Conservation (phyloP, 2,888 invertebrate genomes). For the Dorcus parallelipipedus region DNA sequence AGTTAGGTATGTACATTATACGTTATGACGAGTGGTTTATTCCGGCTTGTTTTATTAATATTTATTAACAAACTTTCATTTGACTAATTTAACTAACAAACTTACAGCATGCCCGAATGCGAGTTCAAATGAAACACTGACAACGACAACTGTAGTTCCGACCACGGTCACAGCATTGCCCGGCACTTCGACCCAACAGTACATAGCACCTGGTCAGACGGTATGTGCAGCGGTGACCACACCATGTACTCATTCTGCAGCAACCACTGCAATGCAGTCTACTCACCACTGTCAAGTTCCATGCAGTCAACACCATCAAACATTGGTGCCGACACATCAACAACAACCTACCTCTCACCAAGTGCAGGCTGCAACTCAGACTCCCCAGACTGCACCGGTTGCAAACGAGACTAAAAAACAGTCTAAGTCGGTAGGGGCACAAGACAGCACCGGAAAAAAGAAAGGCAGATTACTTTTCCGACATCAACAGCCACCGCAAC, state of each 20-base stretch:
- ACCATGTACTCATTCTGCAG: constrained; percentile 34
- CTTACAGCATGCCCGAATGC: constrained; percentile 38
- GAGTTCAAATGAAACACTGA: constrained; percentile 37
- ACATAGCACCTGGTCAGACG: constrained; percentile 32
- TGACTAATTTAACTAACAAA: constrained; percentile 24
- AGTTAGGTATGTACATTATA: constrained; percentile 30
- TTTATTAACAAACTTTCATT: constrained; percentile 1
- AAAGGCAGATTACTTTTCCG: constrained; percentile 45
- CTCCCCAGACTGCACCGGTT: constrained; percentile 50
- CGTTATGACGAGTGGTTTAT: background rate
- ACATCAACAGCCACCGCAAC: constrained; percentile 47
- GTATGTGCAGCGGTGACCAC: constrained; percentile 31
- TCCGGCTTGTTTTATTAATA: background rate
- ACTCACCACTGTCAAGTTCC: constrained; percentile 38
- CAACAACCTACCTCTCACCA: constrained; percentile 45
- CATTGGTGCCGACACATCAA: constrained; percentile 31
- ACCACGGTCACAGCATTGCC: constrained; percentile 35
- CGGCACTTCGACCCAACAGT: constrained; percentile 31
- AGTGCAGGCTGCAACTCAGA: constrained; percentile 64
- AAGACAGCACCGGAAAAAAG: constrained; percentile 39
- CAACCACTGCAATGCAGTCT: constrained; percentile 27
- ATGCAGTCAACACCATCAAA: constrained; percentile 39
- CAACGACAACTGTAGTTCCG: constrained; percentile 36
- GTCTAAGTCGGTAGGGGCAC: constrained; percentile 35
- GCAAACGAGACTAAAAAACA: constrained; percentile 32